Base-by-base conservation (phyloP, 1,140 invertebrate genomes). In the Nephila pilipes region DNA sequence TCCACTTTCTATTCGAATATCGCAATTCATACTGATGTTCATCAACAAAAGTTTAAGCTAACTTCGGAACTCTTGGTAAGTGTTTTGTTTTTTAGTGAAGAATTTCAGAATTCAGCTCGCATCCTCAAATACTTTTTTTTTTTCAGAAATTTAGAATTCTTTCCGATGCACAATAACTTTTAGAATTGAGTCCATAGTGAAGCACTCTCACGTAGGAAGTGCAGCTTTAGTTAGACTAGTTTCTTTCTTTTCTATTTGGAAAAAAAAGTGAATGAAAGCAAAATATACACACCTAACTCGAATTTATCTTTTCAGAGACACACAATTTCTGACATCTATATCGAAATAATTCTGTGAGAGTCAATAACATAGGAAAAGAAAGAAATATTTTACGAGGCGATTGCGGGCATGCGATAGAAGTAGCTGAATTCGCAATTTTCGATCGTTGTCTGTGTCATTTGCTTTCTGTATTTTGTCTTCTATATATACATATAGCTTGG, bases 131-230 rank as follows among this genome's bases (percentile, higher is more conserved):
- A 36, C 65, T 75, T 16, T 75, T 32, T 29, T 29, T 29, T 25
- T n/a, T 32, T 32, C 20, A 75, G 29, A 75, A 75, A 32, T 75
- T 75, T 75, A 75, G 65, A 32, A 75, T 75, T 75, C 65, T 75
- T 75, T 32, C n/a, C 63, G 29, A 75, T 29, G 32, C 65, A 18
- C 65, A 75, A 75, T 75, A 32, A 29, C 29, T 29, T 29, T n/a
- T n/a, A 12, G 25, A 75, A 75, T 12, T 75, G 65, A 75, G 25
- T 36, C 65, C 29, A 75, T 29, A 75, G 65, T 36, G 25, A 32
- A 75, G 29, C 29, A 75, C 65, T 75, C 16, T 36, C 65, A 75
- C 65, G 32, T 32, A 32, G 14, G 14, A 65, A 65, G 10, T 16
- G 65, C 29, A 75, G 10, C 29, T 29, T 29, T 29, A 32, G 65